phyloP scores from a whole-genome alignment of 2,888 invertebrate species.

The Aleiodes alternator region DNA sequence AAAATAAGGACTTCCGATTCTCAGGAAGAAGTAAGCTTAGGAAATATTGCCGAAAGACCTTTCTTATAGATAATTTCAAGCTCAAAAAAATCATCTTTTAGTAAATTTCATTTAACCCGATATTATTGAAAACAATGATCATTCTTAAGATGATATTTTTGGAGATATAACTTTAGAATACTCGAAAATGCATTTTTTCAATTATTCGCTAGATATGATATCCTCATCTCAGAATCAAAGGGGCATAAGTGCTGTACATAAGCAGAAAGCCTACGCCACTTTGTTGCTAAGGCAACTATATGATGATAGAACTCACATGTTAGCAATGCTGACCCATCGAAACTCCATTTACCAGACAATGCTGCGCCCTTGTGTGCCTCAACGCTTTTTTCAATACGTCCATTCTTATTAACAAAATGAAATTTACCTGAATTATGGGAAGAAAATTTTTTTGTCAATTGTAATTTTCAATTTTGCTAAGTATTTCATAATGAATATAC shows the following conservation, averaged over 20 bases:
- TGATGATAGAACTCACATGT: conserved; percentile 76
- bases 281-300: no score
- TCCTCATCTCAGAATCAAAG: no score
- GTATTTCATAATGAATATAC: conserved; percentile 70
- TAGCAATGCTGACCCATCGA: conserved; percentile 94
- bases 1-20: no score
- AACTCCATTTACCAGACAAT: conserved; percentile 93
- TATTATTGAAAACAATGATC: no score
- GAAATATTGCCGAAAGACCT: neutral
- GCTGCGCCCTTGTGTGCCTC: conserved; percentile 96
- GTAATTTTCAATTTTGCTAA: conserved; percentile 45
- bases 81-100: neutral
- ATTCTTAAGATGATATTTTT: no score
- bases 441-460: neutral
- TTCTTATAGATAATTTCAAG: no score
- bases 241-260: no score
- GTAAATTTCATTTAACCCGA: neutral
- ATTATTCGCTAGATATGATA: no score
- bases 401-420: conserved; percentile 91
- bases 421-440: conserved; percentile 80
- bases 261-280: no score
- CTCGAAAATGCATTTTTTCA: no score
- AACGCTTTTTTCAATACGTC: conserved; percentile 93
- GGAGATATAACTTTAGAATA: no score
- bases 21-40: neutral